These are phyloP conservation scores for Hippocampus guttulatus DNA, from an alignment of 2,113 vertebrate genomes.

Conservation along the genomic window DNA sequence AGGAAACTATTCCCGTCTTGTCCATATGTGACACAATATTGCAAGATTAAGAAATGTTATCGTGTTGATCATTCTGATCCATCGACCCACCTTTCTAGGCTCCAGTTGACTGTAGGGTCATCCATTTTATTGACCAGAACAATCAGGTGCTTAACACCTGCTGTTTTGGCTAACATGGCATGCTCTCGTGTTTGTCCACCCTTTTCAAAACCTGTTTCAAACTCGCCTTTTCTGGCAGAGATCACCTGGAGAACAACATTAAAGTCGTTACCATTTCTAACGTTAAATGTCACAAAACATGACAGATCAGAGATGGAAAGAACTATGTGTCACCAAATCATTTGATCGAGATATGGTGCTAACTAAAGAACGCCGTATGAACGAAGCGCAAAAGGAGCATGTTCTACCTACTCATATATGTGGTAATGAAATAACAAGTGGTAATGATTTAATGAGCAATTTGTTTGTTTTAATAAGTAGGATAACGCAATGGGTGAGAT, in stretches of 20 bases:
- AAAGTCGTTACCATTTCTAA: not conserved
- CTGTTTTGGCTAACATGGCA: conserved; percentile 98
- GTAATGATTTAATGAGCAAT: too few relatives aligned
- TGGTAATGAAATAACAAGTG: too few relatives aligned
- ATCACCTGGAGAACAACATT: conserved; percentile 81
- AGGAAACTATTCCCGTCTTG: not conserved
- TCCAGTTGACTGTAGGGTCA: conserved; percentile 97
- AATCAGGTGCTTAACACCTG: conserved; percentile 96
- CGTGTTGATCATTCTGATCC: not conserved
- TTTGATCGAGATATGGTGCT: not conserved
- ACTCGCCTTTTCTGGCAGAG: conserved; percentile 97
- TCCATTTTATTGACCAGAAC: conserved; percentile 99
- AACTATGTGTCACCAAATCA: not conserved
- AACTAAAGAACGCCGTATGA: too few relatives aligned
- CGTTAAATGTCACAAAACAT: not conserved
- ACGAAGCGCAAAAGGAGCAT: too few relatives aligned
- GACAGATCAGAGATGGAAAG: not conserved
- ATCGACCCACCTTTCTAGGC: conserved; percentile 83
- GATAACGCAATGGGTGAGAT: too few relatives aligned
- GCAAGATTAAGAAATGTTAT: not conserved
- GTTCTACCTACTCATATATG: too few relatives aligned
- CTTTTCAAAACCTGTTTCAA: conserved; percentile 99
- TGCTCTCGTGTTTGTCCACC: conserved; percentile 97
- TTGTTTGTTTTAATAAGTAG: too few relatives aligned
- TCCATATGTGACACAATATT: not conserved